Evolutionary conservation across 2,113 vertebrate species (phyloP).

Genomic region (Phalacrocorax carbo): DNA sequence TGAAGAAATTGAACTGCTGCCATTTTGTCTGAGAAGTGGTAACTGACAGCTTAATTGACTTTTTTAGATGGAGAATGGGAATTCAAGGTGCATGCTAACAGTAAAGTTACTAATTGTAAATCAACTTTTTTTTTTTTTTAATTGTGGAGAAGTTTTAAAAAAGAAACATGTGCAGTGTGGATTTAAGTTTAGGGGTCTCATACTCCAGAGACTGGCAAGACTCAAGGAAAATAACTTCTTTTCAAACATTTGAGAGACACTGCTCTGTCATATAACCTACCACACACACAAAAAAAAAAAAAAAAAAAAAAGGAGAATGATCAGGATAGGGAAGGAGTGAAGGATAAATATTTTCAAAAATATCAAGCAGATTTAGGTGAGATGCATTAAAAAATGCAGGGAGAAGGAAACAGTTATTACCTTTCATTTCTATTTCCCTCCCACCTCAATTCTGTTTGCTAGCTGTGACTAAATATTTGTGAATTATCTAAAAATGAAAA

Average conservation of each 20-base stretch:
- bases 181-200: neutral
- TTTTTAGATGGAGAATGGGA: conserved; percentile 56
- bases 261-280: neutral
- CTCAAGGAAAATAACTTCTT: neutral
- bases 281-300: neutral
- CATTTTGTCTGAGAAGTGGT: conserved; percentile 59
- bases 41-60: conserved; percentile 62
- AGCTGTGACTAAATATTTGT: neutral
- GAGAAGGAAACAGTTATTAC: neutral
- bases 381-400: neutral
- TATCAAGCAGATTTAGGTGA: neutral
- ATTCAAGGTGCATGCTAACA: conserved; percentile 20
- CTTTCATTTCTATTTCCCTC: neutral
- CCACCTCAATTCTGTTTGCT: neutral
- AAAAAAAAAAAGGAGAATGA: neutral
- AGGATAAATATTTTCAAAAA: neutral
- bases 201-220: neutral
- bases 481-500: neutral
- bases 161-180: neutral
- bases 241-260: neutral
- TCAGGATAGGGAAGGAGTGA: neutral
- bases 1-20: conserved; percentile 59
- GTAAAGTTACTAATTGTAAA: conserved; percentile 48
- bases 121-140: conserved; percentile 2
- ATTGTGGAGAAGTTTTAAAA: neutral